A percentile compares a stretch with the other conserved stretches of the same genome.
phyloP scores from a whole-genome alignment of 2,113 vertebrate species.

The Gavialis gangeticus region DNA sequence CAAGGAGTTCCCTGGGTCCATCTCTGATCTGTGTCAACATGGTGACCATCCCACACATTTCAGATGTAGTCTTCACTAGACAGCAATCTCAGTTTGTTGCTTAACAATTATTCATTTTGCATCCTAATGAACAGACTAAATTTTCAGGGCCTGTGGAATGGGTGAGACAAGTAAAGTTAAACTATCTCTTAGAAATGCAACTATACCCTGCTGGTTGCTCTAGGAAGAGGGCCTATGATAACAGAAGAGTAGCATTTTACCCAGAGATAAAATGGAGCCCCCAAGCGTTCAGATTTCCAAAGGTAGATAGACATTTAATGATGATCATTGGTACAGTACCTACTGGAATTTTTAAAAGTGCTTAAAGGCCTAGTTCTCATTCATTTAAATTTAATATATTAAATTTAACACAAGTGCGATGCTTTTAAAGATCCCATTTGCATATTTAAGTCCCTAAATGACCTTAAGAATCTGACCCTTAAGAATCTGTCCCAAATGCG shows the following conservation, averaged over 20 bases:
- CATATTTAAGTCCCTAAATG: neutral
- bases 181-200: neutral
- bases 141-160: neutral
- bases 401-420: too few relatives aligned
- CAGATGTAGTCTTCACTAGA: neutral
- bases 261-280: too few relatives aligned
- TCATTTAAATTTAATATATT: neutral
- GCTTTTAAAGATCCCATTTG: too few relatives aligned
- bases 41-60: neutral
- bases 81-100: neutral
- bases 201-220: neutral
- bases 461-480: neutral
- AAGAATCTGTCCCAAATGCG: neutral
- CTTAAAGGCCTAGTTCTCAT: neutral
- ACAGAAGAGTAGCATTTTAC: neutral
- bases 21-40: neutral
- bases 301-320: neutral
- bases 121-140: accelerated
- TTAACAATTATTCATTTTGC: neutral
- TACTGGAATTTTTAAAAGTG: neutral
- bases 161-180: neutral
- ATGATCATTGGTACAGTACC: neutral
- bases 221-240: neutral
- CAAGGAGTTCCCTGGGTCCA: too few relatives aligned
- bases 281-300: neutral